A percentile compares a stretch with the other conserved stretches of the same genome.
These are phyloP conservation scores for Zosterops pallidus DNA, from an alignment of 2,113 vertebrate genomes.

Conservation along the genomic window DNA sequence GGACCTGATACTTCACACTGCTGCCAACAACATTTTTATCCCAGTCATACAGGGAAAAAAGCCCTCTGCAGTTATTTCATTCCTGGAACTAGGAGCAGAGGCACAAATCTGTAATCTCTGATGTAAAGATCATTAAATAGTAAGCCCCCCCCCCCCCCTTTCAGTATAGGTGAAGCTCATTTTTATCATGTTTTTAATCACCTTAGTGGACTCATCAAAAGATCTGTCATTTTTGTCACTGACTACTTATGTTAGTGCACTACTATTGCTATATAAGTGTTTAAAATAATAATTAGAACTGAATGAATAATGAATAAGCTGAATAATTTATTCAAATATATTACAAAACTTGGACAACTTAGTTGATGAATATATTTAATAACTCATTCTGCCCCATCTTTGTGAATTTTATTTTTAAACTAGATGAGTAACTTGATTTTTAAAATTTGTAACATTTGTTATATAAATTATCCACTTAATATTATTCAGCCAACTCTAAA, in stretches of 20 bases:
- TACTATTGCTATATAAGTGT: background rate
- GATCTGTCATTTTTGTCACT: background rate
- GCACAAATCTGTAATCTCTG: background rate
- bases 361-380: slow-evolving; percentile 60
- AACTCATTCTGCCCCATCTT: slow-evolving; percentile 1
- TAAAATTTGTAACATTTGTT: background rate
- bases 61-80: background rate
- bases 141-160: background rate
- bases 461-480: slow-evolving; percentile 24
- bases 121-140: background rate
- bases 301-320: slow-evolving; percentile 36
- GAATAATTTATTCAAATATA: slow-evolving; percentile 42
- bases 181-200: background rate
- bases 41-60: background rate
- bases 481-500: background rate
- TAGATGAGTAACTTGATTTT: slow-evolving; percentile 4
- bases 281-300: slow-evolving; percentile 56
- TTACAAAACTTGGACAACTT: slow-evolving; percentile 32
- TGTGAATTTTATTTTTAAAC: slow-evolving; percentile 15
- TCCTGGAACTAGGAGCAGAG: background rate
- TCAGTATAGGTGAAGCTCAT: background rate
- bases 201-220: background rate
- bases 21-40: background rate
- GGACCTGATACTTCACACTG: background rate
- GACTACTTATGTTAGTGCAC: background rate